phyloP scores from a whole-genome alignment of 2,113 vertebrate genomes.

The Lampris megalopsis region DNA sequence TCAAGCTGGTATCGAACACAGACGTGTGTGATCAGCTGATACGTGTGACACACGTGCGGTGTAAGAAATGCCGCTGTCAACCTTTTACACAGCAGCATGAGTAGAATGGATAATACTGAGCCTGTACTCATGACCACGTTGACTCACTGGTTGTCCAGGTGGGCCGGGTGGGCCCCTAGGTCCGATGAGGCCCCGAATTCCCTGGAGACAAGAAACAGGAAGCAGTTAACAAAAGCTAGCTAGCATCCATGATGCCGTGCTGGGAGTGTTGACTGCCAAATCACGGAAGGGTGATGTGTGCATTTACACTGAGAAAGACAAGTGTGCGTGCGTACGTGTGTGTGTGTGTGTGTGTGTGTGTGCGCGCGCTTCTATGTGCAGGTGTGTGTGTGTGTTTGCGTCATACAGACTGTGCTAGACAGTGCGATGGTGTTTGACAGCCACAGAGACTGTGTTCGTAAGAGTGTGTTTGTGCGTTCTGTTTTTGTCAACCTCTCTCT shows the following conservation, averaged over 20 bases:
- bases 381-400: constrained; percentile 14
- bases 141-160: constrained; percentile 84
- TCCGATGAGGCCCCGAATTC: constrained; percentile 87
- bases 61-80: too few relatives aligned
- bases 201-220: constrained; percentile 81
- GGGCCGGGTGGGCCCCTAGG: constrained; percentile 85
- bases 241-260: constrained; percentile 47
- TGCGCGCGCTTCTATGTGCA: constrained; percentile 1
- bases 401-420: background rate
- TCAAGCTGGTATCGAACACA: too few relatives aligned
- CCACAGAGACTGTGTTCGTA: constrained; percentile 37
- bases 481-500: constrained; percentile 77
- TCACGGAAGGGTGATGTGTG: background rate
- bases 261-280: constrained; percentile 60
- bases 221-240: constrained; percentile 50
- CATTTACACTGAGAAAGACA: too few relatives aligned
- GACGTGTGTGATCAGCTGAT: too few relatives aligned
- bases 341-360: constrained; percentile 37
- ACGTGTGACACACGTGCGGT: too few relatives aligned
- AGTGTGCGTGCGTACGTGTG: background rate
- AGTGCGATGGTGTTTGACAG: constrained; percentile 6
- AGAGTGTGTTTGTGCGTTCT: constrained; percentile 58
- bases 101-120: constrained; percentile 40
- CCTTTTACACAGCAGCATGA: constrained; percentile 27
- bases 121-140: constrained; percentile 36